These are phyloP conservation scores for Macaca fascicularis DNA, from an alignment of 2,113 vertebrate species.

Conservation along the genomic window DNA sequence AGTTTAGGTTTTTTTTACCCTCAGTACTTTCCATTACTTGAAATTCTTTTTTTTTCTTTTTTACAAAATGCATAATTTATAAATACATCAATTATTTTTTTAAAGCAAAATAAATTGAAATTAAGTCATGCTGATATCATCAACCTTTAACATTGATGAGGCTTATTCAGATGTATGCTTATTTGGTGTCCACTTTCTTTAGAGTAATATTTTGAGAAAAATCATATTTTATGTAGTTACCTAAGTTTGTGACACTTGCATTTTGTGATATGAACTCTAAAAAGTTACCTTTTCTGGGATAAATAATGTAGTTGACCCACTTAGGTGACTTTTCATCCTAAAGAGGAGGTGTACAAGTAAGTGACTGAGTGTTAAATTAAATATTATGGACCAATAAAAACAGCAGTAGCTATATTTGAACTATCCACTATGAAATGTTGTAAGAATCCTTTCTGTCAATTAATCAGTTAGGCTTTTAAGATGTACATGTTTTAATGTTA, in stretches of 20 bases:
- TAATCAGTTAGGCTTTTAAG: not conserved
- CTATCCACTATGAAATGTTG: not conserved
- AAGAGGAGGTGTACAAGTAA: not conserved
- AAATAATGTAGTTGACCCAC: not conserved
- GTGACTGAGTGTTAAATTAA: not conserved
- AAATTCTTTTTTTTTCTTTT: not conserved
- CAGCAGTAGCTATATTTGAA: not conserved
- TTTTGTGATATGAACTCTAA: not conserved
- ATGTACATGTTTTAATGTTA: not conserved
- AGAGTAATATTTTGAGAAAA: not conserved
- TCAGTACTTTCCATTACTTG: not conserved
- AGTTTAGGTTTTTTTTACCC: not conserved
- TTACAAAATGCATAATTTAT: not conserved
- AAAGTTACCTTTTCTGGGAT: not conserved
- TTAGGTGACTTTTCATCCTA: not conserved
- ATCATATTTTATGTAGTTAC: not conserved
- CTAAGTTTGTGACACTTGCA: not conserved
- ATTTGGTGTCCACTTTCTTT: not conserved
- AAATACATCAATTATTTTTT: not conserved
- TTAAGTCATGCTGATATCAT: not conserved
- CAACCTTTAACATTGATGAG: not conserved
- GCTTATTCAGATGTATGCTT: not conserved
- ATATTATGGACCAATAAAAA: not conserved
- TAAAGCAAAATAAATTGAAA: conserved; percentile 22
- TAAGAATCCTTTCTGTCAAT: not conserved